These are phyloP conservation scores for Synanthedon myopaeformis DNA, from an alignment of 2,888 invertebrate species.

Conservation along the genomic window DNA sequence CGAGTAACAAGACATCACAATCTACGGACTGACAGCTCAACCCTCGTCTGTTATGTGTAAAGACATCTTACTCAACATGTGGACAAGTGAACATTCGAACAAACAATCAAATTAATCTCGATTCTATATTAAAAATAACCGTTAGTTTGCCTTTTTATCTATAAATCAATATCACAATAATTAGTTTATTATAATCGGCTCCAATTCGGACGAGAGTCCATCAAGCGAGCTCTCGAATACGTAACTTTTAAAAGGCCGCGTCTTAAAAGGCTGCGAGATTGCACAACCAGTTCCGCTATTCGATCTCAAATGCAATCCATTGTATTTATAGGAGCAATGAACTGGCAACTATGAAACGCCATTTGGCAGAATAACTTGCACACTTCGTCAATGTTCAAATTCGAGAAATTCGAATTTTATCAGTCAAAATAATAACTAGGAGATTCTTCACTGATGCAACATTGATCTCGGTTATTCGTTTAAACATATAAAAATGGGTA, in stretches of 20 bases:
- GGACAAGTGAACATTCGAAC: too few relatives aligned
- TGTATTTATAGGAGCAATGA: constrained; percentile 11
- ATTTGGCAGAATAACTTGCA: too few relatives aligned
- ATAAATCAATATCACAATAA: neutral
- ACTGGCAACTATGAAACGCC: constrained; percentile 3
- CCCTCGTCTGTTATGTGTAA: neutral
- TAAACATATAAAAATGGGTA: too few relatives aligned
- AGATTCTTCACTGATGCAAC: too few relatives aligned
- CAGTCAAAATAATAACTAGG: too few relatives aligned
- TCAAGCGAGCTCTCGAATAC: neutral
- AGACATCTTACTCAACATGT: too few relatives aligned
- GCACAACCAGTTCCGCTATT: constrained; percentile 3
- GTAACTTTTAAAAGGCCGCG: neutral
- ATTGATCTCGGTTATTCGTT: too few relatives aligned
- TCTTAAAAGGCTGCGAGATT: neutral
- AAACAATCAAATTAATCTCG: too few relatives aligned
- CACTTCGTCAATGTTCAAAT: too few relatives aligned
- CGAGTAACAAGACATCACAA: neutral
- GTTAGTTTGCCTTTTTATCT: neutral
- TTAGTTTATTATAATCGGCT: neutral
- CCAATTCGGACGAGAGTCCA: neutral
- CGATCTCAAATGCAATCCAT: constrained; percentile 5
- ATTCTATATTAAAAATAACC: neutral
- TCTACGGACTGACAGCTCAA: neutral
- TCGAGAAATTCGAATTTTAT: too few relatives aligned